These are phyloP conservation scores for Synanceia verrucosa DNA, from an alignment of 2,797 vertebrate genomes.

Conservation along the genomic window DNA sequence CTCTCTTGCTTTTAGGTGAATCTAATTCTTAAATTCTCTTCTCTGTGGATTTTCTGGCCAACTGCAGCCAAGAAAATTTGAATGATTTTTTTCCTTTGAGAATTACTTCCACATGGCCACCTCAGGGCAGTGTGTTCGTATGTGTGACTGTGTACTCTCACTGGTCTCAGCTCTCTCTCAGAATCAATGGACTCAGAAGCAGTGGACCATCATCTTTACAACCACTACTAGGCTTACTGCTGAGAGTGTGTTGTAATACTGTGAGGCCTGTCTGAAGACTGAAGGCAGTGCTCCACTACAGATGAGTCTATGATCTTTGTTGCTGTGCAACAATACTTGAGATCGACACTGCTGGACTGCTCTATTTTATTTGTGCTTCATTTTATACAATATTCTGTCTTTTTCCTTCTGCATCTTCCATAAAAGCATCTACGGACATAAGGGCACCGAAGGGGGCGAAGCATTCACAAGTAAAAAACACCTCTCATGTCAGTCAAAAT, in stretches of 20 bases:
- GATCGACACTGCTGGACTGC: neutral
- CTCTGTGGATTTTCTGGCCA: neutral
- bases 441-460: neutral
- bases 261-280: constrained; percentile 10
- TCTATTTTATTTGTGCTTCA: neutral
- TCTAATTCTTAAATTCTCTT: neutral
- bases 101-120: constrained; percentile 31
- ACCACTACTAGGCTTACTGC: constrained; percentile 6
- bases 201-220: constrained; percentile 32
- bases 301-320: neutral
- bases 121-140: neutral
- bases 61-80: constrained; percentile 1
- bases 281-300: neutral
- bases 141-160: neutral
- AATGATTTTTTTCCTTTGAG: constrained; percentile 15
- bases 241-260: constrained; percentile 8
- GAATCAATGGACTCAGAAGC: constrained; percentile 11
- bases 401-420: neutral
- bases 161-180: neutral
- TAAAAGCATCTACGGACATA: neutral
- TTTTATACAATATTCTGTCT: neutral
- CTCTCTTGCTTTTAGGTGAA: neutral
- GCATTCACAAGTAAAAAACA: neutral
- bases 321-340: neutral
- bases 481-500: neutral